Evolutionary conservation across 2,797 vertebrate genomes (phyloP), one percentile per base, ranked within the genome.

Genomic region (Okamejei kenojei): DNA sequence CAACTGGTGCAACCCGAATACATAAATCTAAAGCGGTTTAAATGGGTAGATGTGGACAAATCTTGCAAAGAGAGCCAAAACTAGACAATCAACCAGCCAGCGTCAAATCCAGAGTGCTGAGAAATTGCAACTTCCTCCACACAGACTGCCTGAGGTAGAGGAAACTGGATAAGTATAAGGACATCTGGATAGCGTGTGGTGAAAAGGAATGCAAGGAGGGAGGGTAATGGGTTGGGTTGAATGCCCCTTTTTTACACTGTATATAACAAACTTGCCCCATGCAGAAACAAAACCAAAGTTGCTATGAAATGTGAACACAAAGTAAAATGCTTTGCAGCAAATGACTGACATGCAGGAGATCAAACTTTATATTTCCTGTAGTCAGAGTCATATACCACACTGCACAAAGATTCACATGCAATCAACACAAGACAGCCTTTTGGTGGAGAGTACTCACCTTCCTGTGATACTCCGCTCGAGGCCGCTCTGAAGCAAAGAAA

Each of bases 401-500:
- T 95, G 96, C 95, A 93, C 96, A 68, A 76, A 13, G 45, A 7
- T 68, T 76, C 17, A 63, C 93, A 93, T 93, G 93, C 93, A 82
- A 77, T 94, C 94, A 94, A 94, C 93, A 10, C 9, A 38, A 93
- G 15, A 71, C 58, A 91, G 23, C 73, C 65, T 74, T 54, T n/a
- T 76, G 19, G 35, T 29, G 38, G 13, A 54, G 21, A 15, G 73
- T 96, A 99, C 99, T 99, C 99, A 99, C 99, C 97, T 99, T 99
- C 98, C 98, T 98, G 97, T 97, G 97, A 97, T 98, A 96, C 97
- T 98, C 96, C 98, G 98, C 98, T 97, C 96, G 97, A 98, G 98
- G 97, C 97, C 98, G 98, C 97, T 99, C 99, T 99, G 97, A 96
- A 96, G 97, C 97, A 97, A 97, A 99, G 96, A 98, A 97, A 98